Percentiles rank a stretch among this genome's conserved stretches.
Evolutionary conservation across 1,140 invertebrate species (phyloP).

Genomic region (Panulirus ornatus): DNA sequence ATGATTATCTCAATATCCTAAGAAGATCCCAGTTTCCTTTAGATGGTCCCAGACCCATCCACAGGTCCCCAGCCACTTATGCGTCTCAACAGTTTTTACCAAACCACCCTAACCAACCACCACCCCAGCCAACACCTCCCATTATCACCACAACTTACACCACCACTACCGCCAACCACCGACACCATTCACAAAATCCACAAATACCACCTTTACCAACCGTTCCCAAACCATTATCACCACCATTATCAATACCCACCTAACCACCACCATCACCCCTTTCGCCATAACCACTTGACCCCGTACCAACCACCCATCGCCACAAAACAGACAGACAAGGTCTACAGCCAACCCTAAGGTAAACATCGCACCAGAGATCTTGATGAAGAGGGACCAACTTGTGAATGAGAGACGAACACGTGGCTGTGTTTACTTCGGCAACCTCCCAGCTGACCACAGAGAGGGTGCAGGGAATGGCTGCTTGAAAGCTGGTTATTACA

Average conservation of each 20-base stretch:
- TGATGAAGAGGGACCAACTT: neutral
- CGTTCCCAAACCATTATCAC: slow-evolving; percentile 2
- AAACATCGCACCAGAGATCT: neutral
- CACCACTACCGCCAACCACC: neutral
- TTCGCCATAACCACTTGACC: neutral
- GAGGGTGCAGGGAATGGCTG: neutral
- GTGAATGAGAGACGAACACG: neutral
- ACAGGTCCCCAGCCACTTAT: too few species aligned
- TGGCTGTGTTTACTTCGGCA: neutral
- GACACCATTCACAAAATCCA: neutral
- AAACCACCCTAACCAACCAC: neutral
- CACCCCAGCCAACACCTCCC: neutral
- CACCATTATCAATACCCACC: neutral
- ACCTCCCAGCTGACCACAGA: neutral
- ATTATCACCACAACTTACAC: neutral
- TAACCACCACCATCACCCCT: neutral
- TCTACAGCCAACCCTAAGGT: neutral
- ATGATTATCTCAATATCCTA: too few species aligned
- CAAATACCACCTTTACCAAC: neutral
- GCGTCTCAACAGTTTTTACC: neutral
- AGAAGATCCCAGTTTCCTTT: too few species aligned
- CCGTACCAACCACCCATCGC: neutral
- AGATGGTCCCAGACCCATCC: too few species aligned
- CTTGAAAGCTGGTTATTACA: neutral
- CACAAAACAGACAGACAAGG: neutral